phyloP scores from a whole-genome alignment of 2,888 invertebrate genomes.

The Tetranychus truncatus region DNA sequence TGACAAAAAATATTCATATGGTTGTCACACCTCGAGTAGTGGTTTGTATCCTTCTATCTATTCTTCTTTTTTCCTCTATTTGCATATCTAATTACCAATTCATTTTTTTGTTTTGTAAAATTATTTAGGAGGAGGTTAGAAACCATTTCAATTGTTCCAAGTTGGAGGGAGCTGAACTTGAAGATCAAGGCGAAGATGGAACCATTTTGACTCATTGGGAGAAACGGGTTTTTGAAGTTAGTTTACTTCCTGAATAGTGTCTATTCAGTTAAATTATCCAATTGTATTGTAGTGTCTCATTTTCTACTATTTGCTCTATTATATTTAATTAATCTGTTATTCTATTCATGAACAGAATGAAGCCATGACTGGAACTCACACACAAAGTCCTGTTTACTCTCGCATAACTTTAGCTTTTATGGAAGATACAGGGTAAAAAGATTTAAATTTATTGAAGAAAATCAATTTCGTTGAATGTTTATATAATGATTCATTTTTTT shows the following conservation, averaged over 20 bases:
- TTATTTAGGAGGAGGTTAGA: conserved; percentile 50
- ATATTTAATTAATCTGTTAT: not conserved
- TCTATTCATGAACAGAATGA: conserved; percentile 51
- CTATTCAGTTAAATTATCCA: conserved; percentile 2
- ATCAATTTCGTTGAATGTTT: not conserved
- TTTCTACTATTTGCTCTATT: no score
- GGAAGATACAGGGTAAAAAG: conserved; percentile 80
- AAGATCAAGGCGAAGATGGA: conserved; percentile 94
- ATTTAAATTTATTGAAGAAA: not conserved
- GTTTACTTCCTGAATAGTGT: not conserved
- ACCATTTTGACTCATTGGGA: conserved; percentile 97
- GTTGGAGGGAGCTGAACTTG: conserved; percentile 86
- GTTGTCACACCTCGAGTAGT: conserved; percentile 79
- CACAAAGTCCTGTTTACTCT: conserved; percentile 91
- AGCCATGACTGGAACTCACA: conserved; percentile 98
- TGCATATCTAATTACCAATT: not conserved
- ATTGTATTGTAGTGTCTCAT: not conserved
- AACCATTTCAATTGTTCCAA: conserved; percentile 66
- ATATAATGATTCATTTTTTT: conserved; percentile 3
- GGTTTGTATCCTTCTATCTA: conserved; percentile 27
- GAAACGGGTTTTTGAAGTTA: conserved; percentile 85
- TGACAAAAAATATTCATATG: conserved; percentile 58
- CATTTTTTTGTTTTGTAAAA: conserved; percentile 11
- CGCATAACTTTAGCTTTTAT: conserved; percentile 81
- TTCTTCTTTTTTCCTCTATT: not conserved